Base-by-base conservation (phyloP, 2,888 invertebrate genomes). In the Himalopsyche anomala region DNA sequence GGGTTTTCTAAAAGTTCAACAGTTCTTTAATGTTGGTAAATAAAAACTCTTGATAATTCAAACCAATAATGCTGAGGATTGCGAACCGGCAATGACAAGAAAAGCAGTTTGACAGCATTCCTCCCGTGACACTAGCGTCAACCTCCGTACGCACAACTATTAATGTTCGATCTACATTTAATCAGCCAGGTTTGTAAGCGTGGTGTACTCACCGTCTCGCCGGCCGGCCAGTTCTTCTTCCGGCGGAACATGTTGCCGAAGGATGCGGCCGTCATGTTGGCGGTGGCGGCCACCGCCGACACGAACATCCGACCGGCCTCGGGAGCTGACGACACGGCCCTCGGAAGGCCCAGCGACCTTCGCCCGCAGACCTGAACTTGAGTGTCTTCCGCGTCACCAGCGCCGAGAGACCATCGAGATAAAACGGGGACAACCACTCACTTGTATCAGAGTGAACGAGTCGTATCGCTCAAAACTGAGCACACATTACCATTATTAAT, bases 231-330 rank as follows among this genome's bases (percentile, higher is more conserved):
- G 84, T 88, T 89, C 82, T 89, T 89, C 87, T 86, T 89, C 87
- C 89, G 87, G 83, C 89, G 88, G 87, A 89, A 89, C 89, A 89
- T 89, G 86, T 89, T 89, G 84, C 89, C 89, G 83, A 89, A 87
- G 86, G 89, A 89, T 88, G 89, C 89, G 86, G 88, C 88, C 42
- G 89, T 87, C 87, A 88, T 89, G 88, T 84, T 87, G 84, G 87
- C 89, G 69, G 87, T 87, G 80, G 86, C 83, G 74, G 85, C 83
- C 84, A 87, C 85, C 82, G 86, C 87, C 82, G 87, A 87, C 86
- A 86, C 83, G 86, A 86, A 85, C 87, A 86, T 88, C 80, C 54
- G 83, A 42, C 51, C 80, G 74, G 74, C 80, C 84, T 12, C 80
- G 82, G 80, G 80, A 84, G 40, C 82, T 56, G 55, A 81, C 86